Percentiles rank a stretch among this genome's conserved stretches.
Conservation (phyloP, 2,888 invertebrate species). For the Scotopteryx bipunctaria region DNA sequence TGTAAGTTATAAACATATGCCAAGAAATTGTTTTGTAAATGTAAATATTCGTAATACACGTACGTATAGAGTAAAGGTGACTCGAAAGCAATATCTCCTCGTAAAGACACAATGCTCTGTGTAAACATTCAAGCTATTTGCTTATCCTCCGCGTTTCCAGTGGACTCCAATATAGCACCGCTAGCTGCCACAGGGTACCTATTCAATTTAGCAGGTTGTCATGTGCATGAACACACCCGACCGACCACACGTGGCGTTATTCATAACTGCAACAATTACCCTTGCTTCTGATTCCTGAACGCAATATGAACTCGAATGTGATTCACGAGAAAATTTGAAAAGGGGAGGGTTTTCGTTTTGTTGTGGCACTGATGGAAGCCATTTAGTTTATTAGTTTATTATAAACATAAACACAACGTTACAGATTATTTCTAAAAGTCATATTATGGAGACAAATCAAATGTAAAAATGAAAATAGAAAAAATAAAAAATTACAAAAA, state of each 20-base stretch:
- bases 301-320: slow-evolving; percentile 17
- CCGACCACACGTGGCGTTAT: slow-evolving; percentile 44
- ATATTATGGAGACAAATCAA: no score
- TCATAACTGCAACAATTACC: slow-evolving; percentile 45
- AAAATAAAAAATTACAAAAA: no score
- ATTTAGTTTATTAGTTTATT: no score
- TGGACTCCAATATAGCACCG: slow-evolving; percentile 19
- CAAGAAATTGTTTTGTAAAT: no score
- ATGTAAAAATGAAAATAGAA: no score
- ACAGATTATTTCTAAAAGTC: no score
- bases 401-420: no score
- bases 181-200: slow-evolving; percentile 37
- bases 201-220: slow-evolving; percentile 70
- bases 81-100: no score
- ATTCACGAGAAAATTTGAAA: slow-evolving; percentile 6
- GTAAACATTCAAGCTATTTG: slow-evolving; percentile 12
- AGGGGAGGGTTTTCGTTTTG: no score
- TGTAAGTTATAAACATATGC: no score
- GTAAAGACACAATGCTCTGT: not conserved
- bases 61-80: no score
- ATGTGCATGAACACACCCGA: slow-evolving; percentile 48
- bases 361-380: slow-evolving; percentile 2
- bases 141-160: slow-evolving; percentile 14
- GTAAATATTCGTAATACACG: no score
- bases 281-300: slow-evolving; percentile 16